Evolutionary conservation across 2,797 vertebrate genomes (phyloP).

Genomic region (Sebastolobus altivelis): DNA sequence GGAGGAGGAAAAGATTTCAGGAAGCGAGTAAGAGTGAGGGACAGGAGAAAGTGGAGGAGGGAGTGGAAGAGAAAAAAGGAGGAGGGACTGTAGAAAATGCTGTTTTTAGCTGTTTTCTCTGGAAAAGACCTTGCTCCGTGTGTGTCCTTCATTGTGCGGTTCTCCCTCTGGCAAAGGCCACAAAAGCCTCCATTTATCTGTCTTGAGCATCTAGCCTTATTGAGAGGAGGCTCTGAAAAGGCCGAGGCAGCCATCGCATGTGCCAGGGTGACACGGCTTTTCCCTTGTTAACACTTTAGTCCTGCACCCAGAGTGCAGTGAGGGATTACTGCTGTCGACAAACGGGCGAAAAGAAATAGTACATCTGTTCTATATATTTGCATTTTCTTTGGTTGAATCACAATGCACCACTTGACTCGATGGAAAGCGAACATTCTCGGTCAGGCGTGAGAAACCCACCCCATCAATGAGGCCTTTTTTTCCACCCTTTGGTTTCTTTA

Average conservation of each 20-base stretch:
- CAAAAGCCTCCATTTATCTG: slow-evolving; percentile 83
- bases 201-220: slow-evolving; percentile 76
- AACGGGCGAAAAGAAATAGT: slow-evolving; percentile 68
- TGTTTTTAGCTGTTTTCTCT: slow-evolving; percentile 78
- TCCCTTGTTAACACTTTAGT: slow-evolving; percentile 82
- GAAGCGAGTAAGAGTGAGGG: slow-evolving; percentile 58
- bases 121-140: slow-evolving; percentile 76
- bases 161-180: slow-evolving; percentile 78
- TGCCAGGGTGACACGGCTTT: slow-evolving; percentile 80
- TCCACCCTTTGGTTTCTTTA: slow-evolving; percentile 70
- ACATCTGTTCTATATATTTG: slow-evolving; percentile 85
- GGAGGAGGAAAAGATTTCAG: slow-evolving; percentile 64
- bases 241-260: slow-evolving; percentile 73
- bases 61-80: slow-evolving; percentile 48
- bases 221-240: slow-evolving; percentile 76
- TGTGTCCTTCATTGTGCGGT: slow-evolving; percentile 81
- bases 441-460: slow-evolving; percentile 84
- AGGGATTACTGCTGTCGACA: slow-evolving; percentile 76
- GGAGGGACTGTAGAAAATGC: slow-evolving; percentile 61
- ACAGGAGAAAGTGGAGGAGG: slow-evolving; percentile 53
- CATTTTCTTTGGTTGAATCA: slow-evolving; percentile 84
- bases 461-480: slow-evolving; percentile 79
- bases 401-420: slow-evolving; percentile 85
- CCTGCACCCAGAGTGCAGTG: slow-evolving; percentile 56
- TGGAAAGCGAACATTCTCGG: slow-evolving; percentile 81